Evolutionary conservation across 2,113 vertebrate species (phyloP).

Genomic region (Engraulis encrasicolus): DNA sequence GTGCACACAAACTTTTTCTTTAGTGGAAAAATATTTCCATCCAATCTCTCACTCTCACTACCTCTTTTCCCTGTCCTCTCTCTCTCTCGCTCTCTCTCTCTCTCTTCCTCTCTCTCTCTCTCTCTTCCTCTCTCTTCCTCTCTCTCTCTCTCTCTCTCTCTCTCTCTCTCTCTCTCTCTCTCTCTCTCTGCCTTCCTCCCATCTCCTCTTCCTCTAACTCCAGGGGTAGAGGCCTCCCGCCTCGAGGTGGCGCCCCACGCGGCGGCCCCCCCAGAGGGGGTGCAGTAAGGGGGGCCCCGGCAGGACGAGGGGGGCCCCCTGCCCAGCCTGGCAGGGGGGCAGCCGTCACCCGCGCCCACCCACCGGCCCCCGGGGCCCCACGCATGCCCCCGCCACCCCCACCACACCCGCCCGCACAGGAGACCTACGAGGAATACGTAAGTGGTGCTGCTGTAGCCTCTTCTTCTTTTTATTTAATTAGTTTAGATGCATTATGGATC

Average conservation of each 20-base stretch:
- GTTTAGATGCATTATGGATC: no score
- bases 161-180: background rate
- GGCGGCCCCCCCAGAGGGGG: slow-evolving; percentile 86
- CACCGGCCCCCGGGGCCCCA: slow-evolving; percentile 80
- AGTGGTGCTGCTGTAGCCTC: no score
- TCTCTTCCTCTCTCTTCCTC: background rate
- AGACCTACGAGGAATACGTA: slow-evolving; percentile 92
- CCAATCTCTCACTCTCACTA: background rate
- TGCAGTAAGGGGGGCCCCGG: slow-evolving; percentile 81
- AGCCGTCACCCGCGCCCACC: slow-evolving; percentile 78
- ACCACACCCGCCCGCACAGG: slow-evolving; percentile 77
- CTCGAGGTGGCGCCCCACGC: slow-evolving; percentile 83
- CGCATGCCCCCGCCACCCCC: slow-evolving; percentile 85
- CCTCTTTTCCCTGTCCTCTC: background rate
- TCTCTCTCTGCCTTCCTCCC: background rate
- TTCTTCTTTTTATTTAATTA: background rate
- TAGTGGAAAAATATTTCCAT: background rate
- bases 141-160: background rate
- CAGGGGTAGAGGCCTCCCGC: slow-evolving; percentile 91
- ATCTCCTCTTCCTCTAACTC: background rate
- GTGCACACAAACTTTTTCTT: background rate
- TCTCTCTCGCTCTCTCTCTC: no score
- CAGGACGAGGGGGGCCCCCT: slow-evolving; percentile 84
- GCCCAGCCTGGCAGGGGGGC: slow-evolving; percentile 81
- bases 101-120: background rate